Base-by-base conservation (phyloP, 2,113 vertebrate genomes). In the Varanus komodoensis region DNA sequence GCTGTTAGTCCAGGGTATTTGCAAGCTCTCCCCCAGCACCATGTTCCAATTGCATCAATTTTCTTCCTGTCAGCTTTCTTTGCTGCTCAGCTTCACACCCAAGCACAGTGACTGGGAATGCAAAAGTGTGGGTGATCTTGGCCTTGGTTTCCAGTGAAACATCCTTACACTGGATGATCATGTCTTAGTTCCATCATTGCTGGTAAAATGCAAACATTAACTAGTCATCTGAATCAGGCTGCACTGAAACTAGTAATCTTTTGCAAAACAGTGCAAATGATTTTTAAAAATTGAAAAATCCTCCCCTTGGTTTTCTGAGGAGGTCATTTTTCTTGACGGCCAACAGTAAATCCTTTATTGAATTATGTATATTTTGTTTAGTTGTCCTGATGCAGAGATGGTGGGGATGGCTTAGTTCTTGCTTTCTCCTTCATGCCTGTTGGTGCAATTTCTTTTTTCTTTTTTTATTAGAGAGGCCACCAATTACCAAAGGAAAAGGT, bases 401-500 rank as follows among this genome's bases (percentile, higher is more conserved):
- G 75, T 79, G 4, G 1, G 84, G 87, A 93, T 83, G n/a, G 34
- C 38, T 75, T 21, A 52, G n/a, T 86, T 75, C 32, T 75, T 83
- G 9, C 19, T 38, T 64, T 44, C 54, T 50, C 81, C 88, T 84
- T 74, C 38, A 34, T 82, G 67, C 50, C 7, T 73, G 88, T 93
- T 93, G 90, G 83, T 89, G 85, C 12, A 79, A 85, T 61, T 64
- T 64, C 21, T 64, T 50, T 93, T 44, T 89, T 88, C 25, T 64
- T 64, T 50, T 93, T 44, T 89, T 88, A 27, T 75, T 88, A 87
- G 75, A 69, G 78, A 80, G 87, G n/a, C 23, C 87, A 92, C 87
- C 93, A 82, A 92, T 93, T 86, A 95, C 34, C 11, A 89, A 92
- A 95, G 77, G 48, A 73, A 92, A 94, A 94, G 84, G 64, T 81